phyloP scores from a whole-genome alignment of 2,797 vertebrate species.

The Sus cebifrons region DNA sequence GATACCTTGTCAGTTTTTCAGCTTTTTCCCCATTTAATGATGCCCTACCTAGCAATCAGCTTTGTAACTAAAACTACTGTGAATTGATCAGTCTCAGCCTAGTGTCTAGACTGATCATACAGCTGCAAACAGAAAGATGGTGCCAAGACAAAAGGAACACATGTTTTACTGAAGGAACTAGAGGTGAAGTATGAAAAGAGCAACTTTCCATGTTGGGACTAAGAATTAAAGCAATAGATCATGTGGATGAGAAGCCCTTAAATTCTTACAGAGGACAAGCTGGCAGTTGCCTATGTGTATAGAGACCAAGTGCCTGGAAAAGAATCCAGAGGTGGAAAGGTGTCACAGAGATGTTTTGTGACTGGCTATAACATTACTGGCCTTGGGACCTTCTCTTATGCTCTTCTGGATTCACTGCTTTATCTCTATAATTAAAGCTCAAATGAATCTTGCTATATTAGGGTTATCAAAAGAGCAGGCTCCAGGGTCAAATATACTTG shows the following conservation, averaged over 20 bases:
- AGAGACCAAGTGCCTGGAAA: background rate
- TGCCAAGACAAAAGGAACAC: background rate
- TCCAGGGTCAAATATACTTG: background rate
- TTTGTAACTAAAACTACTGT: background rate
- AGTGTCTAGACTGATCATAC: background rate
- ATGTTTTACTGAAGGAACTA: background rate
- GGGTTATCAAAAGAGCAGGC: background rate
- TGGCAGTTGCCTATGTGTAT: no score
- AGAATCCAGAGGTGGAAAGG: background rate
- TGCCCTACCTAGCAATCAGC: background rate
- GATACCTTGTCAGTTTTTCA: background rate
- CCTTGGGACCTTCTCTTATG: background rate
- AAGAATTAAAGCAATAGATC: background rate
- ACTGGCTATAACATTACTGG: background rate
- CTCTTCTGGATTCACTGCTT: background rate
- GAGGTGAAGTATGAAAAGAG: background rate
- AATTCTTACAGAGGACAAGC: background rate
- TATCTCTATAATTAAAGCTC: background rate
- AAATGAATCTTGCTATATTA: background rate
- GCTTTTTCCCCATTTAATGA: background rate
- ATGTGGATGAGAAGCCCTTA: fast-evolving
- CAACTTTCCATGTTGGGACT: background rate
- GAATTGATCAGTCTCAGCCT: background rate
- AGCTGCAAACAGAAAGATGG: background rate
- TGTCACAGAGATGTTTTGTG: no score